phyloP scores from a whole-genome alignment of 2,113 vertebrate species.

The Gasterosteus nipponicus region DNA sequence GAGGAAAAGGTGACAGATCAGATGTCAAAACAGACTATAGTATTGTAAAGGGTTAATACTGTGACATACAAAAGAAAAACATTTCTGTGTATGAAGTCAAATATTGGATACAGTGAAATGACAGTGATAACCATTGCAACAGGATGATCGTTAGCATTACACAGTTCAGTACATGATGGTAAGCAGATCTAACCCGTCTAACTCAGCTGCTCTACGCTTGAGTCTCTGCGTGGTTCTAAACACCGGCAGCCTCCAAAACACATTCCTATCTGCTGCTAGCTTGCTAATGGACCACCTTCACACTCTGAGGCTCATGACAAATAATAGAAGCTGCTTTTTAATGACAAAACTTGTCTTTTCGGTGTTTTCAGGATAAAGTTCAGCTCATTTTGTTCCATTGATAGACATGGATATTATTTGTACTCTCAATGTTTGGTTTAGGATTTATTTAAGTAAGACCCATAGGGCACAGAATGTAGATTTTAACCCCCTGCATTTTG shows the following conservation, averaged over 20 bases:
- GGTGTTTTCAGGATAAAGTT: not conserved
- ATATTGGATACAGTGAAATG: slow-evolving; percentile 75
- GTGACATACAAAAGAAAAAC: slow-evolving; percentile 80
- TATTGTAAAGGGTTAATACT: slow-evolving; percentile 80
- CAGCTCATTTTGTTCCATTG: not conserved
- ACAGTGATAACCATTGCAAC: slow-evolving; percentile 79
- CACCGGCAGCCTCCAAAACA: slow-evolving; percentile 49
- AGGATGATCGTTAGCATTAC: slow-evolving; percentile 79
- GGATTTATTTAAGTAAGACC: not conserved
- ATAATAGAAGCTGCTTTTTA: not conserved
- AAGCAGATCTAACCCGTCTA: slow-evolving; percentile 56
- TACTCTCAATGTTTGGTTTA: not conserved
- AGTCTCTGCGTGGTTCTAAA: slow-evolving; percentile 51
- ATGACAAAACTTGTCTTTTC: not conserved
- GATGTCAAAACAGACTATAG: slow-evolving; percentile 79
- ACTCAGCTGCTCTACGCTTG: slow-evolving; percentile 54
- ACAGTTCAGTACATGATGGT: slow-evolving; percentile 74
- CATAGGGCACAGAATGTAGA: not conserved
- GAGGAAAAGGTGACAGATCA: slow-evolving; percentile 85
- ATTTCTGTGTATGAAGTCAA: slow-evolving; percentile 75
- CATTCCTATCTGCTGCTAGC: slow-evolving; percentile 60
- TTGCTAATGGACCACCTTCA: slow-evolving; percentile 43
- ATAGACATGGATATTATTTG: not conserved
- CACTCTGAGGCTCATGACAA: slow-evolving; percentile 79
- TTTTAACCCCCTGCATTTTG: not conserved